A percentile compares a stretch with the other conserved stretches of the same genome.
Evolutionary conservation across 1,140 invertebrate genomes (phyloP).

Genomic region (Tribolium madens): DNA sequence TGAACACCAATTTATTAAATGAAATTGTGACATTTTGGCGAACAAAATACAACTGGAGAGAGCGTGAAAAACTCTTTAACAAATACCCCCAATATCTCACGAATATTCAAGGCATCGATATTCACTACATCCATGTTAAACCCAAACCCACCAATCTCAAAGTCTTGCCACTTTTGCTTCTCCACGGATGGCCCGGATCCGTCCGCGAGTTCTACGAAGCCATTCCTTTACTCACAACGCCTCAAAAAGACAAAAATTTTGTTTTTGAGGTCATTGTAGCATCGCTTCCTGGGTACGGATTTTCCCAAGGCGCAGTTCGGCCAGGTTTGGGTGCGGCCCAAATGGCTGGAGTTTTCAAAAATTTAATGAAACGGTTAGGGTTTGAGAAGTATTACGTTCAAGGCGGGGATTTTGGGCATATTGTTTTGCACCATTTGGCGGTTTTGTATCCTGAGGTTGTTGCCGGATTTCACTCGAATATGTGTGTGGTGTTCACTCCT

Average conservation of each 20-base stretch:
- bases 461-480: constrained; percentile 76
- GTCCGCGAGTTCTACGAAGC: constrained; percentile 88
- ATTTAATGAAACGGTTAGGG: constrained; percentile 85
- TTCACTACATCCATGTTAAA: constrained; percentile 81
- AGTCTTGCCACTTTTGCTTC: constrained; percentile 78
- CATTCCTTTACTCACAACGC: constrained; percentile 77
- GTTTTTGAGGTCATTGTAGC: constrained; percentile 80
- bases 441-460: constrained; percentile 78
- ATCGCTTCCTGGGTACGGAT: constrained; percentile 78
- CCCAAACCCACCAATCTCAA: constrained; percentile 67
- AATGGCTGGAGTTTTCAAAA: constrained; percentile 81
- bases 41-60: constrained; percentile 80
- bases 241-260: constrained; percentile 71
- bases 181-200: constrained; percentile 94
- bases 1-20: constrained; percentile 76
- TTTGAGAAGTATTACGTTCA: constrained; percentile 84
- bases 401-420: constrained; percentile 86
- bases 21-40: constrained; percentile 82
- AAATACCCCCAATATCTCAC: constrained; percentile 79
- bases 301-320: constrained; percentile 67
- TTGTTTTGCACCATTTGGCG: constrained; percentile 73
- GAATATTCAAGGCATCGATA: constrained; percentile 77
- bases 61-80: constrained; percentile 78
- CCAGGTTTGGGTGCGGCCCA: constrained; percentile 74
- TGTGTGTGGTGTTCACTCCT: constrained; percentile 68